A percentile compares a stretch with the other conserved stretches of the same genome.
phyloP scores from a whole-genome alignment of 2,113 vertebrate species.

The Onychostruthus taczanowskii region DNA sequence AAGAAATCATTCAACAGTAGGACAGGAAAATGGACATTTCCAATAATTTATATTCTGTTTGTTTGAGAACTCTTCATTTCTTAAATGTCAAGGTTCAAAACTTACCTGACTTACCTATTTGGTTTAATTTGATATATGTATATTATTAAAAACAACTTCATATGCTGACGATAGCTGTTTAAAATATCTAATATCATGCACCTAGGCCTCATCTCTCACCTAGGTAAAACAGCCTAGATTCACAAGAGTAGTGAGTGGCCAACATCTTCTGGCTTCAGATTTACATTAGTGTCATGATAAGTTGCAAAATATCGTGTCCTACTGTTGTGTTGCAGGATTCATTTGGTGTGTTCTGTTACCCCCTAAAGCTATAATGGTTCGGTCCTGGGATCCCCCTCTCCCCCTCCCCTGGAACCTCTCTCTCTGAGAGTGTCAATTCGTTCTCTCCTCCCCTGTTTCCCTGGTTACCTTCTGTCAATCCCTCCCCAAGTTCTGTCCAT shows the following conservation, averaged over 20 bases:
- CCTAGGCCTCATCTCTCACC: neutral
- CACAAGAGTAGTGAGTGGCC: neutral
- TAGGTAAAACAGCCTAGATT: neutral
- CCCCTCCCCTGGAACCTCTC: no score
- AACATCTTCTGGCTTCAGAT: neutral
- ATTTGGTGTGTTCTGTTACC: no score
- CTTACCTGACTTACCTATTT: neutral
- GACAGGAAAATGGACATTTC: neutral
- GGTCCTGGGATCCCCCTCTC: no score
- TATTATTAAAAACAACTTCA: neutral
- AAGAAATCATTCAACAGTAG: neutral
- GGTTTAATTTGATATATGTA: neutral
- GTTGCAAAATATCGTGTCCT: neutral
- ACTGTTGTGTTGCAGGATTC: no score
- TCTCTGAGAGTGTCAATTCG: no score
- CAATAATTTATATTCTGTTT: neutral
- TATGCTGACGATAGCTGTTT: neutral
- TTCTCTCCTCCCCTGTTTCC: no score
- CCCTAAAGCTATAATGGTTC: no score
- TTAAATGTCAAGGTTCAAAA: neutral
- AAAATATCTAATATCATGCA: neutral
- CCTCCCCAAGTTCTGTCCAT: no score
- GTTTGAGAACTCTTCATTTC: neutral
- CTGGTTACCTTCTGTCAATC: no score
- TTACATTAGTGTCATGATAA: neutral